Evolutionary conservation across 1,140 invertebrate genomes (phyloP).

Genomic region (Calephelis virginiensis): DNA sequence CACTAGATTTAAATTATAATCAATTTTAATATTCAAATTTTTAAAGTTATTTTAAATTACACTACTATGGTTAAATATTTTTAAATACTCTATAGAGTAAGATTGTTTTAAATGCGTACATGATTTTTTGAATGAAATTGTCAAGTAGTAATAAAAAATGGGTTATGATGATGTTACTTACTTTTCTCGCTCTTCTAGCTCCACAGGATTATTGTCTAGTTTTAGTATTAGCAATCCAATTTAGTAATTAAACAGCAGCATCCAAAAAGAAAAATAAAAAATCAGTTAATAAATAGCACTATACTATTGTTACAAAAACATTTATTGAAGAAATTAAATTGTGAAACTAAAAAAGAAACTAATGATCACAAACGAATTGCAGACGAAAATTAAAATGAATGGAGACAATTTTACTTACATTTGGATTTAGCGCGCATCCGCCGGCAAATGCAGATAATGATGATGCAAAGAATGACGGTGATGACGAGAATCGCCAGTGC

Average conservation of each 20-base stretch:
- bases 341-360: constrained; percentile 16
- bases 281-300: constrained; percentile 28
- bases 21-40: too few species aligned
- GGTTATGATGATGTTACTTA: constrained; percentile 79
- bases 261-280: constrained; percentile 50
- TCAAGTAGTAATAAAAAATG: too few species aligned
- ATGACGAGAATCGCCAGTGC: constrained; percentile 87
- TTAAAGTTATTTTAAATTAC: too few species aligned
- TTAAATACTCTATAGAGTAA: not conserved
- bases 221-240: constrained; percentile 41
- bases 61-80: too few species aligned
- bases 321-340: too few species aligned
- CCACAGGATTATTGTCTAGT: constrained; percentile 87
- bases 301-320: too few species aligned
- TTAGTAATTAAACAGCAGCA: constrained; percentile 52
- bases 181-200: constrained; percentile 90
- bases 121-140: too few species aligned
- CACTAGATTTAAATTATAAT: too few species aligned
- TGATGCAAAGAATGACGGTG: constrained; percentile 89
- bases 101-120: not conserved
- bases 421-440: constrained; percentile 89
- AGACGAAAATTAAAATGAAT: not conserved
- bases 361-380: not conserved
- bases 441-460: constrained; percentile 89
- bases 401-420: constrained; percentile 83